Evolutionary conservation across 2,888 invertebrate genomes (phyloP), one percentile per base, ranked within the genome.

Genomic region (Lycaena phlaeas): DNA sequence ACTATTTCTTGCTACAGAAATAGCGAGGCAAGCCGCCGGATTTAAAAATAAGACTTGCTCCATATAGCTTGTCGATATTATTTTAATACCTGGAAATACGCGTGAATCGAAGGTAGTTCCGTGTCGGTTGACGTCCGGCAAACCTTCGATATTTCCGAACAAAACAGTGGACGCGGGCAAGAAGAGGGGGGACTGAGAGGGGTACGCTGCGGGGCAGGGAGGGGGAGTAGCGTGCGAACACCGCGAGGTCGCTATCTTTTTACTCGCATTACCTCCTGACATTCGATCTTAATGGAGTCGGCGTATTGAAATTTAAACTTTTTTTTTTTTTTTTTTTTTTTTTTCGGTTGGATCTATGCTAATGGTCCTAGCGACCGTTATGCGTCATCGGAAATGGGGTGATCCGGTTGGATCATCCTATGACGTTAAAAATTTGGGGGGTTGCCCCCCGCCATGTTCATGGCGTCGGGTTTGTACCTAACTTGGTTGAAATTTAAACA

Each of bases 91-190:
- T 81, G 76, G 81, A 79, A 79, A 73, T 65, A 67, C 64, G 71
- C 68, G 68, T 61, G 55, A 60, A 52, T 55, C 53, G 77, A 81
- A 81, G 81, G 77, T 77, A 75, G 72, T 82, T 81, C 82, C 82
- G 81, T 68, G 66, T 81, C 64, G 55, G 61, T 67, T 67, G 65
- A 79, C 68, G 78, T 81, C 82, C 82, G 82, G 79, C 74, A 79
- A 81, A 77, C 82, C 82, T 81, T 81, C 81, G 62, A 67, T 67
- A 67, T 78, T 76, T 79, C 78, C 78, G 79, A 81, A 73, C 70
- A 52, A 55, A 59, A 56, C 56, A 55, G 73, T 72, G 74, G 72
- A 70, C 70, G 69, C 71, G 68, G 45, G 45, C 40, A 12, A 22
- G 34, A 34, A 38, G 43, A 48, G 38, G 50, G 51, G 43, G 50